Base-by-base conservation (phyloP, 2,888 invertebrate genomes). In the Apodemia zela region DNA sequence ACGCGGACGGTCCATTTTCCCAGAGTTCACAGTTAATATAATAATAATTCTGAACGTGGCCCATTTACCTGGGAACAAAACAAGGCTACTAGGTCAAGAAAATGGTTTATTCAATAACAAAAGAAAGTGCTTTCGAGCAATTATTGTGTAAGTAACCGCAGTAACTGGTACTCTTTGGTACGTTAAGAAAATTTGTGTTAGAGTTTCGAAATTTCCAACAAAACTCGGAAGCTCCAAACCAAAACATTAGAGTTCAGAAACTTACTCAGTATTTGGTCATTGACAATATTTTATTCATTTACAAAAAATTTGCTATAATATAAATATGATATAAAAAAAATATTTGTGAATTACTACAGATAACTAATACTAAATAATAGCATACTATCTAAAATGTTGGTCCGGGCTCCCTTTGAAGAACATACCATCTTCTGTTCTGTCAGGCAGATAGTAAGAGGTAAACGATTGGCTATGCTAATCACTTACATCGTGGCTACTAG, bases 11-110 rank as follows among this genome's bases (percentile, higher is more conserved):
- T 25, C n/a, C 47, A 15, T 57, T 62, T 18, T 58, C 62, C 33
- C 45, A 42, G 58, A 29, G 42, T 1, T 42, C 29, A 45, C 58
- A 33, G 59, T 62, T 29, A 47, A n/a, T 18, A 45, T 33, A 58
- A 58, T 58, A 58, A 42, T 33, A 18, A 58, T 62, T 33, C 59
- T 58, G 15, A 15, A 42, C 59, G 62, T 62, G 62, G 60, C 63
- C 60, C 60, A 62, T 63, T 67, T 68, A 67, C 67, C 65, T 63
- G 47, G 54, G 66, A 47, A 63, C 63, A 63, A 61, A 54, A 65
- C 60, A 59, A 63, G 57, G 61, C 57, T 60, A 68, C 63, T 63
- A 38, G 67, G 65, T 65, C 63, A 57, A 57, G 45, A 61, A 63
- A 57, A 65, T 49, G 60, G 49, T 45, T 45, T 42, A n/a, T 45